Conservation (phyloP, 2,797 vertebrate species). For the Clarias platycephalus region DNA sequence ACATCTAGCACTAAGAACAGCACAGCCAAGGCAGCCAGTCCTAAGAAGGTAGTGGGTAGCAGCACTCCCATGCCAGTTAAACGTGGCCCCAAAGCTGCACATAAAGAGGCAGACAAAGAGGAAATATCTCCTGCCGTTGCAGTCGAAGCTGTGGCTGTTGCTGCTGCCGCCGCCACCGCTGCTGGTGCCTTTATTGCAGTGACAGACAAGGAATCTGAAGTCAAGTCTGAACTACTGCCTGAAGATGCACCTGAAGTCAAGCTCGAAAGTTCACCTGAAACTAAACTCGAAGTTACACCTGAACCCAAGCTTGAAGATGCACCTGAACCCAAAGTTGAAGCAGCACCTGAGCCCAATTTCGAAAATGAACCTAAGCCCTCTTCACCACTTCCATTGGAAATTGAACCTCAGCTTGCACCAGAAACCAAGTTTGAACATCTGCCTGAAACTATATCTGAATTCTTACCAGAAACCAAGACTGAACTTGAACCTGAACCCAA, state of each 20-base stretch:
- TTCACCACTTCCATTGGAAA: not conserved
- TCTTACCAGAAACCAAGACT: slow-evolving; percentile 7
- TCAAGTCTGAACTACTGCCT: slow-evolving; percentile 14
- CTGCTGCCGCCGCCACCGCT: slow-evolving; percentile 34
- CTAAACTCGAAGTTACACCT: not conserved
- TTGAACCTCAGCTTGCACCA: not conserved
- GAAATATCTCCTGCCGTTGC: slow-evolving; percentile 51
- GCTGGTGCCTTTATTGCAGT: slow-evolving; percentile 27
- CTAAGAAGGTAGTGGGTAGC: slow-evolving; percentile 76
- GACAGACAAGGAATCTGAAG: slow-evolving; percentile 26
- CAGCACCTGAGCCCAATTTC: not conserved
- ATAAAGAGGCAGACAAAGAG: slow-evolving; percentile 54
- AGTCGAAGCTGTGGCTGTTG: slow-evolving; percentile 28
- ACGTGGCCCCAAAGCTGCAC: slow-evolving; percentile 68
- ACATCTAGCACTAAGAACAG: slow-evolving; percentile 61
- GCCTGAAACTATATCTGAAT: slow-evolving; percentile 2
- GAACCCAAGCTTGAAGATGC: not conserved
- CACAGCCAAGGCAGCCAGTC: slow-evolving; percentile 66
- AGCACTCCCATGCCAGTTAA: slow-evolving; percentile 77
- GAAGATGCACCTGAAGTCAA: slow-evolving; percentile 11
- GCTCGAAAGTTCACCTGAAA: not conserved
- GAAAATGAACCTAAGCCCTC: not conserved
- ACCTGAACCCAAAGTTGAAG: not conserved
- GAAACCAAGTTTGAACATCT: not conserved
- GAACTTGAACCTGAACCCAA: slow-evolving; percentile 24